Conservation (phyloP, 1,140 invertebrate genomes). For the Archegozetes longisetosus region DNA sequence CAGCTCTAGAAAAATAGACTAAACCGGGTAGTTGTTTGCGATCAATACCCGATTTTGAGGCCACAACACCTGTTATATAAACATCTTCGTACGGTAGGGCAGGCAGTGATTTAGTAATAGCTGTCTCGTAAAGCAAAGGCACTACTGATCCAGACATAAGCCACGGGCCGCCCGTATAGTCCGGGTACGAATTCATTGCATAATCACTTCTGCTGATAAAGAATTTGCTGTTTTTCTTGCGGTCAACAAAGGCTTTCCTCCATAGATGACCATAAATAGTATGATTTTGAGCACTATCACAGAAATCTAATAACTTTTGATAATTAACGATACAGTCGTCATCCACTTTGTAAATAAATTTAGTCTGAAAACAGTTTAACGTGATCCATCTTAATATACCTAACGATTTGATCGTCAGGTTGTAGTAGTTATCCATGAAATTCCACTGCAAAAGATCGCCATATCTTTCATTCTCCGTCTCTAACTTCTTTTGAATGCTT, state of each 20-base stretch:
- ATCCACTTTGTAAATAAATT: conserved; percentile 61
- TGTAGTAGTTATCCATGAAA: conserved; percentile 28
- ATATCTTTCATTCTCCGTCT: conserved; percentile 18
- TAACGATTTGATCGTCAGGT: conserved; percentile 28
- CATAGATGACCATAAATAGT: conserved; percentile 34
- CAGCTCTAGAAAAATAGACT: background rate
- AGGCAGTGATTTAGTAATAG: conserved; percentile 44
- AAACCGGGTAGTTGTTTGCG: conserved; percentile 7
- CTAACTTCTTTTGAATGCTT: conserved; percentile 10
- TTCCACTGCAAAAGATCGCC: conserved; percentile 22
- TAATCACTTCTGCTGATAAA: conserved; percentile 20
- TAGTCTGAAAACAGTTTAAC: conserved; percentile 41
- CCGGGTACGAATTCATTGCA: conserved; percentile 19
- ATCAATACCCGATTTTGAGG: conserved; percentile 15
- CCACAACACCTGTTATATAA: conserved; percentile 51
- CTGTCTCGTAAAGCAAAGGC: conserved; percentile 41
- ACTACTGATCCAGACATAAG: conserved; percentile 37
- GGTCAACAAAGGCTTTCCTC: conserved; percentile 15
- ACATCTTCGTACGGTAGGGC: conserved; percentile 68
- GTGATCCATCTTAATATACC: conserved; percentile 34
- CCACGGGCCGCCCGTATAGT: conserved; percentile 25
- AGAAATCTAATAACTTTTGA: conserved; percentile 17
- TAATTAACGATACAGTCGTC: conserved; percentile 71
- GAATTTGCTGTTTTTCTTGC: conserved; percentile 47
- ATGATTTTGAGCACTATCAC: conserved; percentile 48